A percentile compares a stretch with the other conserved stretches of the same genome.
These are phyloP conservation scores for Andrena trimmerana DNA, from an alignment of 2,888 invertebrate genomes.

Conservation along the genomic window DNA sequence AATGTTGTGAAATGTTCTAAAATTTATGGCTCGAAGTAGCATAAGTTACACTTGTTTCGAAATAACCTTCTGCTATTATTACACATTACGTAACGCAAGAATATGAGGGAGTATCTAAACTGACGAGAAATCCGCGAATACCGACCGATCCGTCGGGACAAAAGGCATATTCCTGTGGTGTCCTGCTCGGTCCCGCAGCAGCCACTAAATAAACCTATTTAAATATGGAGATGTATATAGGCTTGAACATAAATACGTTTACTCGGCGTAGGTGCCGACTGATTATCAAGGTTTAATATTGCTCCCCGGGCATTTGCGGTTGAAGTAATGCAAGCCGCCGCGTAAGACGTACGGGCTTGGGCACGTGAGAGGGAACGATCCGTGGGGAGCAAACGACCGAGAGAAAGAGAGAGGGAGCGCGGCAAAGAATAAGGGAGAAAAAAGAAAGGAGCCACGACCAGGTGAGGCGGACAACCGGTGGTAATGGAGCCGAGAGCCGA, in stretches of 20 bases:
- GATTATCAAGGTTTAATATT: constrained; percentile 74
- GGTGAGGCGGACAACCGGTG: constrained; percentile 74
- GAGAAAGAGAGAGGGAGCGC: constrained; percentile 17
- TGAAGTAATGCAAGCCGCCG: constrained; percentile 67
- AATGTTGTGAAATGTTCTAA: too few species aligned
- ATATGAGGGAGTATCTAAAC: too few species aligned
- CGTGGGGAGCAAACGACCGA: constrained; percentile 14
- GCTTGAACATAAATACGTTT: constrained; percentile 62
- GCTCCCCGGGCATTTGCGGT: constrained; percentile 64
- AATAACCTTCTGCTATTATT: too few species aligned
- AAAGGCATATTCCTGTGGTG: too few species aligned
- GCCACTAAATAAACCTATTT: too few species aligned
- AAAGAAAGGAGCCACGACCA: constrained; percentile 58
- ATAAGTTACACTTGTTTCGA: too few species aligned
- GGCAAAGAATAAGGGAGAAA: constrained; percentile 25
- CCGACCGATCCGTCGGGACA: too few species aligned
- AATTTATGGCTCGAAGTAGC: too few species aligned
- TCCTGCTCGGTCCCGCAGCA: too few species aligned
- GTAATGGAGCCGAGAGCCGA: constrained; percentile 74
- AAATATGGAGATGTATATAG: neutral
- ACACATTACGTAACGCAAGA: too few species aligned
- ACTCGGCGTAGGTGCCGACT: constrained; percentile 70
- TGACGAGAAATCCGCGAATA: too few species aligned
- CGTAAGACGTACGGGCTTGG: constrained; percentile 55
- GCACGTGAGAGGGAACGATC: constrained; percentile 23